Conservation (phyloP, 2,797 vertebrate genomes). For the Alca torda region DNA sequence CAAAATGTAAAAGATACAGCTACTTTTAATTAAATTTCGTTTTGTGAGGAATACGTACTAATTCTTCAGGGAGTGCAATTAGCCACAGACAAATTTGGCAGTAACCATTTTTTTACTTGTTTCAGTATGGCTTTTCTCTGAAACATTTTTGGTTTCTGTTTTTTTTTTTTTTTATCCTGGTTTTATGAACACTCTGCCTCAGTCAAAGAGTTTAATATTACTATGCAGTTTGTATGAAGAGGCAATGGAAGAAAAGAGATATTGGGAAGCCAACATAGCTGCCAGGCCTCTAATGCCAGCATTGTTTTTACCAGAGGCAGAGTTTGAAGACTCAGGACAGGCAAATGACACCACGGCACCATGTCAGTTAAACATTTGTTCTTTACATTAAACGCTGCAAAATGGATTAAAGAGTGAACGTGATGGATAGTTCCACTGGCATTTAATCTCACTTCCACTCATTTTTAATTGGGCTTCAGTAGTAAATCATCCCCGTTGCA, state of each 20-base stretch:
- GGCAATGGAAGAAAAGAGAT: not conserved
- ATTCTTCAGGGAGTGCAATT: not conserved
- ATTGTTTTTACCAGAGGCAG: not conserved
- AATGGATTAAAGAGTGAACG: not conserved
- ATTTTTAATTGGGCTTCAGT: not conserved
- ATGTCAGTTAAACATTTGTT: not conserved
- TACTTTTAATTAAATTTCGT: not conserved
- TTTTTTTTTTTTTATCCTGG: not conserved
- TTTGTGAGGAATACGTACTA: not conserved
- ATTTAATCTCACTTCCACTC: not conserved
- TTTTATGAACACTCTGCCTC: not conserved
- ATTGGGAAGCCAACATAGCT: not conserved
- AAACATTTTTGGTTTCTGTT: not conserved
- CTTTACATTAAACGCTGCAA: not conserved
- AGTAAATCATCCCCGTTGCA: not conserved
- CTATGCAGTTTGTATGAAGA: not conserved
- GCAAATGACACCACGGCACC: not conserved
- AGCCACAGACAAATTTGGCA: not conserved
- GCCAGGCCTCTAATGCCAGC: not conserved
- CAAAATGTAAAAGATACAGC: not conserved
- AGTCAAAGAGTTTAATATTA: not conserved
- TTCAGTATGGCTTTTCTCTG: not conserved
- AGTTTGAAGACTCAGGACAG: not conserved
- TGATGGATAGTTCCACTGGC: not conserved
- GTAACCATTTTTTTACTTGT: not conserved